Percentiles rank a stretch among this genome's conserved stretches.
Conservation (phyloP, 2,113 vertebrate genomes). For the Microcebus griseorufus region DNA sequence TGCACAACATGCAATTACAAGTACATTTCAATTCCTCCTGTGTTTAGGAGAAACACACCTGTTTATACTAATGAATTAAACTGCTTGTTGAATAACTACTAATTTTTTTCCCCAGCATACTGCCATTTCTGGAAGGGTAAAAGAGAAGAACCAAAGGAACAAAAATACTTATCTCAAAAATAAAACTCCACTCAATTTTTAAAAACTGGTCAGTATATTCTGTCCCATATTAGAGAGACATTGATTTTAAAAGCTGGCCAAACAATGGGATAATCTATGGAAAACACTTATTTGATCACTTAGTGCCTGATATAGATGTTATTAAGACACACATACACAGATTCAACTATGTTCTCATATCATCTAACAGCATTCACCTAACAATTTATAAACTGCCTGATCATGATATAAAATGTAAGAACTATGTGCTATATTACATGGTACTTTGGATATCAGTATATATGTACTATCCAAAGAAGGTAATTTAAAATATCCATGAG, state of each 20-base stretch:
- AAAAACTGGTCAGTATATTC: not conserved
- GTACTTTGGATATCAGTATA: conserved; percentile 16
- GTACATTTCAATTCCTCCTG: conserved; percentile 46
- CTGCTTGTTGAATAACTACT: not conserved
- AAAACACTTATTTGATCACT: conserved; percentile 31
- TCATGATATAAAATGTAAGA: conserved; percentile 39
- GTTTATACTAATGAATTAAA: not conserved
- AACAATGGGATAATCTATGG: not conserved
- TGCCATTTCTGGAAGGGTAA: not conserved
- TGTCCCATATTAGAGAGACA: not conserved
- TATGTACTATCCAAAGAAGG: conserved; percentile 58
- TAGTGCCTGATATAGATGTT: not conserved
- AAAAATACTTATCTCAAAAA: conserved; percentile 46
- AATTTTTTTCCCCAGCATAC: not conserved
- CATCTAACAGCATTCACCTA: conserved; percentile 39
- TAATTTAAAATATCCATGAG: conserved; percentile 17
- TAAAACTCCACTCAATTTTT: not conserved
- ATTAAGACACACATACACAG: not conserved
- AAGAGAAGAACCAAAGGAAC: not conserved
- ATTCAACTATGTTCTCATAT: conserved; percentile 11
- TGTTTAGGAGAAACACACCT: not conserved
- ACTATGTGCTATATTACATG: not conserved
- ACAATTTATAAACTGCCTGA: conserved; percentile 68
- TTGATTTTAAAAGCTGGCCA: not conserved
- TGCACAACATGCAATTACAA: not conserved